phyloP scores from a whole-genome alignment of 2,113 vertebrate species.

The Vulpes vulpes region DNA sequence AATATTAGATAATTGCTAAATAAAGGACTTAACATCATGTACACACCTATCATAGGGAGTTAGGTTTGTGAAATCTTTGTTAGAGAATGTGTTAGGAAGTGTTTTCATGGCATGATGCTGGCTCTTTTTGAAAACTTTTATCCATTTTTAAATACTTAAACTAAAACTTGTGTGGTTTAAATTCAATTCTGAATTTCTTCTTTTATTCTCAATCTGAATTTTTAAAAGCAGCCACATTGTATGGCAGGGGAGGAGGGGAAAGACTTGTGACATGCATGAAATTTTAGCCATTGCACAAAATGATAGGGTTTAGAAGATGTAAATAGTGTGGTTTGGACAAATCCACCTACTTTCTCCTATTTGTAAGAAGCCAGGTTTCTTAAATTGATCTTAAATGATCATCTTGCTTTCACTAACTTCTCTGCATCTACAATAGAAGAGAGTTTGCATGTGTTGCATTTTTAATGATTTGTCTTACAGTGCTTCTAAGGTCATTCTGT shows the following conservation, averaged over 20 bases:
- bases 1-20: slow-evolving; percentile 44
- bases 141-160: slow-evolving; percentile 43
- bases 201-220: slow-evolving; percentile 6
- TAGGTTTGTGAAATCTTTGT: slow-evolving; percentile 10
- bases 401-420: not conserved
- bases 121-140: not conserved
- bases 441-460: slow-evolving; percentile 55
- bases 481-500: slow-evolving; percentile 62
- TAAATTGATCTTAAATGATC: slow-evolving; percentile 65
- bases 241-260: not conserved
- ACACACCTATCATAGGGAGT: not conserved
- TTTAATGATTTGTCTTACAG: slow-evolving; percentile 72
- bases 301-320: slow-evolving; percentile 55
- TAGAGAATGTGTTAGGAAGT: not conserved
- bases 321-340: slow-evolving; percentile 66
- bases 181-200: slow-evolving; percentile 55
- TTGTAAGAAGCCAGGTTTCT: slow-evolving; percentile 70
- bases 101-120: not conserved
- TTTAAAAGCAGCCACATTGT: slow-evolving; percentile 49
- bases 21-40: slow-evolving; percentile 6
- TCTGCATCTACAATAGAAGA: not conserved
- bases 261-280: slow-evolving; percentile 47
- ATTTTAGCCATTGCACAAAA: slow-evolving; percentile 61
- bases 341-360: slow-evolving; percentile 67
- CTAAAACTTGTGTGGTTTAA: slow-evolving; percentile 46